Percentiles rank a stretch among this genome's conserved stretches.
These are phyloP conservation scores for Heterochromis multidens DNA, from an alignment of 2,113 vertebrate species.

Conservation along the genomic window DNA sequence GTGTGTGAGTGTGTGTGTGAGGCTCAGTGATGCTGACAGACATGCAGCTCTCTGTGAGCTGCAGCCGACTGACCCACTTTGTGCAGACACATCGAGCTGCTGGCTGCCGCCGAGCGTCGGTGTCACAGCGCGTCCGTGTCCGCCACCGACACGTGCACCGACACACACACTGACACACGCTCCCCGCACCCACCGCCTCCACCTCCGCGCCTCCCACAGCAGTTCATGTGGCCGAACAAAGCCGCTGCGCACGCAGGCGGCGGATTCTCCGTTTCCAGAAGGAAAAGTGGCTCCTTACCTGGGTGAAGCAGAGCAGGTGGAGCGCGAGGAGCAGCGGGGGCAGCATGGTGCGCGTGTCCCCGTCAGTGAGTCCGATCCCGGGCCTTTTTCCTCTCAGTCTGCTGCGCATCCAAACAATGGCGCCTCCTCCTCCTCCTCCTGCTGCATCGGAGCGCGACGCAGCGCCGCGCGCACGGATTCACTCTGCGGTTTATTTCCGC, in stretches of 20 bases:
- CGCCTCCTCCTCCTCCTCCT: constrained; percentile 36
- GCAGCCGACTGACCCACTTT: constrained; percentile 75
- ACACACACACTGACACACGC: not conserved
- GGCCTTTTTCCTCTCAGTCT: constrained; percentile 35
- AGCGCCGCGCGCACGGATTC: not conserved
- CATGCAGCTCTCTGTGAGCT: constrained; percentile 7
- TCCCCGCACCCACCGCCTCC: not conserved
- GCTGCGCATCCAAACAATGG: constrained; percentile 76
- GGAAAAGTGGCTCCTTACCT: constrained; percentile 51
- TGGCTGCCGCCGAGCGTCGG: constrained; percentile 2
- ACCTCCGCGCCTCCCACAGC: not conserved
- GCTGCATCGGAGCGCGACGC: constrained; percentile 61
- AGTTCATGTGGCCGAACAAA: not conserved
- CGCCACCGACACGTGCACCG: not conserved
- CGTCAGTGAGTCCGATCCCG: not conserved
- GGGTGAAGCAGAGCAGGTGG: constrained; percentile 42
- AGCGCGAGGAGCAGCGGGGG: constrained; percentile 20
- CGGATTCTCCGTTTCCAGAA: not conserved
- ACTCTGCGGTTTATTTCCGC: no score
- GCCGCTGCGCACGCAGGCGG: constrained; percentile 10
- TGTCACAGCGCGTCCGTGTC: constrained; percentile 8
- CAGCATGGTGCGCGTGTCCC: constrained; percentile 37
- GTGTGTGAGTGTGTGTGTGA: not conserved
- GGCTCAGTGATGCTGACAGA: constrained; percentile 28
- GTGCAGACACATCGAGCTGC: constrained; percentile 48